phyloP scores from a whole-genome alignment of 2,888 invertebrate genomes.

The Eucera pruinosa region DNA sequence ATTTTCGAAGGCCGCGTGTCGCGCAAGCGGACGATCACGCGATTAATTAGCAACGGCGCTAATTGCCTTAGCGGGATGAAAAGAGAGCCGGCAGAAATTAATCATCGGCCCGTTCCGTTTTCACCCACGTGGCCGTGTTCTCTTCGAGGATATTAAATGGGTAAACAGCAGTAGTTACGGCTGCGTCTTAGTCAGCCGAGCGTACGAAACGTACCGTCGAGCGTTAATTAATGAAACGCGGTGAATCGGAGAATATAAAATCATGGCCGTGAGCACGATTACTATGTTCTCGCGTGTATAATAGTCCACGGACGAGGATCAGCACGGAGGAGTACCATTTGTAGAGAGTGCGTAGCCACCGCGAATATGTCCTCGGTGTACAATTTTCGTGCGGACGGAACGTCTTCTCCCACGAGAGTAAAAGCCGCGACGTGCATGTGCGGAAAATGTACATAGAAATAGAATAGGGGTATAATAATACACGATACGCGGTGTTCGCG shows the following conservation, averaged over 20 bases:
- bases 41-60: slow-evolving; percentile 30
- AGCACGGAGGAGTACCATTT: slow-evolving; percentile 34
- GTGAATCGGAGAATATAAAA: slow-evolving; percentile 2
- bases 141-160: slow-evolving; percentile 7
- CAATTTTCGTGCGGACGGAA: slow-evolving; percentile 38
- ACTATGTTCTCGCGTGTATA: slow-evolving; percentile 29
- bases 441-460: slow-evolving; percentile 38
- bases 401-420: slow-evolving; percentile 22
- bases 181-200: slow-evolving; percentile 6
- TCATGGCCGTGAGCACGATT: background rate
- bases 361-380: slow-evolving; percentile 26
- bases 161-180: slow-evolving; percentile 22
- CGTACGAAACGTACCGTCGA: slow-evolving; percentile 11
- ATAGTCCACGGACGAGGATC: slow-evolving; percentile 8
- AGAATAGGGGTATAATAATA: slow-evolving; percentile 38
- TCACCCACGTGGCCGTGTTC: background rate
- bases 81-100: slow-evolving; percentile 18
- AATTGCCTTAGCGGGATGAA: slow-evolving; percentile 32
- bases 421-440: background rate
- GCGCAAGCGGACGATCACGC: background rate
- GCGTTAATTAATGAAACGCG: slow-evolving; percentile 52
- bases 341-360: background rate
- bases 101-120: slow-evolving; percentile 11
- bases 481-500: slow-evolving; percentile 17
- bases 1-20: slow-evolving; percentile 10